Conservation (phyloP, 2,888 invertebrate genomes). For the Coecobrya sp. region DNA sequence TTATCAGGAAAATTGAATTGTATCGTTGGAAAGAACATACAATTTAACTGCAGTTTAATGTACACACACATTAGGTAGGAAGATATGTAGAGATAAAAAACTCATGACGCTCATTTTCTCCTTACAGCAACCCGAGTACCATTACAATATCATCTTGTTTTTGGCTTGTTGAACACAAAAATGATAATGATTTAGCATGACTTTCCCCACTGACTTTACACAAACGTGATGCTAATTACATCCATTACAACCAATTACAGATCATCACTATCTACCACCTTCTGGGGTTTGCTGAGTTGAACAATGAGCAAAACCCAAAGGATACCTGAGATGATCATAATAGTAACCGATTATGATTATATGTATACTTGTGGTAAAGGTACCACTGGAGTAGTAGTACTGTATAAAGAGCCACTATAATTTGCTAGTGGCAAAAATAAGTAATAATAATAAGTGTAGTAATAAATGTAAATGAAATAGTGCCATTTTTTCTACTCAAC, state of each 20-base stretch:
- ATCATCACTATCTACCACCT: slow-evolving; percentile 60
- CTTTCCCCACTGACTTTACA: slow-evolving; percentile 58
- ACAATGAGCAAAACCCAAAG: slow-evolving; percentile 56
- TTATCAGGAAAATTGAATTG: slow-evolving; percentile 20
- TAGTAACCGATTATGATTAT: not conserved
- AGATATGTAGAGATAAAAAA: not conserved
- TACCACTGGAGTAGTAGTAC: not conserved
- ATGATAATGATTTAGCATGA: slow-evolving; percentile 72
- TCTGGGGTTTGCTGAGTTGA: slow-evolving; percentile 47
- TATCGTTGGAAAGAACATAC: slow-evolving; percentile 29
- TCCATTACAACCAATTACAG: slow-evolving; percentile 75
- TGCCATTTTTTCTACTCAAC: not conserved
- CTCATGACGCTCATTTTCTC: slow-evolving; percentile 15
- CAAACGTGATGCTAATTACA: slow-evolving; percentile 79
- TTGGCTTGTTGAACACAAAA: slow-evolving; percentile 73
- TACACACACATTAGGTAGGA: not conserved
- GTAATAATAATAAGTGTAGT: slow-evolving; percentile 9
- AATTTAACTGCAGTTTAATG: not conserved
- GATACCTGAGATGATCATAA: slow-evolving; percentile 25
- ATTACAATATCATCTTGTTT: slow-evolving; percentile 63
- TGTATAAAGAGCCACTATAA: not conserved
- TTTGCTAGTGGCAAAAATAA: slow-evolving; percentile 8
- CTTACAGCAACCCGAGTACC: slow-evolving; percentile 10
- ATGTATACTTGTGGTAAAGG: not conserved
- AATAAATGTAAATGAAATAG: slow-evolving; percentile 40